These are phyloP conservation scores for Hydractinia echinata DNA, from an alignment of 30 jellyfish, hydroid and myxozoan genomes.

Conservation along the genomic window DNA sequence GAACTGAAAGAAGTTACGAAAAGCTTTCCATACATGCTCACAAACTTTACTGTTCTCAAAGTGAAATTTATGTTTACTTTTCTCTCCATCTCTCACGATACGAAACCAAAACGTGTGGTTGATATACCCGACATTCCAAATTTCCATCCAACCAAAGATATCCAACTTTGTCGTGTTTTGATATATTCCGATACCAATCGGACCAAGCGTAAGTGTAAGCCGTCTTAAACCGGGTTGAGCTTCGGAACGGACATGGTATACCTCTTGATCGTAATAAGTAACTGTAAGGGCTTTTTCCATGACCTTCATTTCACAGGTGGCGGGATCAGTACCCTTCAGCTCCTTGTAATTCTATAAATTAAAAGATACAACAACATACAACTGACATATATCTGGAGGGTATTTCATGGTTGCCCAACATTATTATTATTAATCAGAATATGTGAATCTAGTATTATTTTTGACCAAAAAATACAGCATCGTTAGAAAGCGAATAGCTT, in stretches of 20 bases:
- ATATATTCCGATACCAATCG: slow-evolving; percentile 61
- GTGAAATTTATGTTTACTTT: slow-evolving; percentile 67
- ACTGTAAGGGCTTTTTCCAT: slow-evolving; percentile 52
- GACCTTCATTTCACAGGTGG: slow-evolving; percentile 60
- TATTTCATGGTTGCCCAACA: too few relatives aligned
- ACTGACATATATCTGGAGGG: not conserved
- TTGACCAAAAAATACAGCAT: not conserved
- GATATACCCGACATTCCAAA: slow-evolving; percentile 84
- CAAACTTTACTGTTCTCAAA: slow-evolving; percentile 46
- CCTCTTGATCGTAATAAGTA: slow-evolving; percentile 54
- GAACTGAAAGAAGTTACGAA: slow-evolving; percentile 57
- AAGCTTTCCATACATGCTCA: slow-evolving; percentile 65
- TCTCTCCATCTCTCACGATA: slow-evolving; percentile 70
- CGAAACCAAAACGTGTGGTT: slow-evolving; percentile 67
- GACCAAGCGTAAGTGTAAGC: slow-evolving; percentile 51
- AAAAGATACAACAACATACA: not conserved
- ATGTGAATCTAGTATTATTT: too few relatives aligned
- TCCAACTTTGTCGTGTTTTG: slow-evolving; percentile 52
- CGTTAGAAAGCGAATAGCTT: not conserved
- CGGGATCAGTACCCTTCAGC: slow-evolving; percentile 61
- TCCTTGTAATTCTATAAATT: slow-evolving; percentile 44
- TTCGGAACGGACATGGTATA: slow-evolving; percentile 71
- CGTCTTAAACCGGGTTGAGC: slow-evolving; percentile 71
- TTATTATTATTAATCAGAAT: too few relatives aligned
- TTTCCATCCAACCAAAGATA: slow-evolving; percentile 73